These are phyloP conservation scores for Chymomyza fuscimana DNA, from an alignment of 2,888 invertebrate genomes.

Conservation along the genomic window DNA sequence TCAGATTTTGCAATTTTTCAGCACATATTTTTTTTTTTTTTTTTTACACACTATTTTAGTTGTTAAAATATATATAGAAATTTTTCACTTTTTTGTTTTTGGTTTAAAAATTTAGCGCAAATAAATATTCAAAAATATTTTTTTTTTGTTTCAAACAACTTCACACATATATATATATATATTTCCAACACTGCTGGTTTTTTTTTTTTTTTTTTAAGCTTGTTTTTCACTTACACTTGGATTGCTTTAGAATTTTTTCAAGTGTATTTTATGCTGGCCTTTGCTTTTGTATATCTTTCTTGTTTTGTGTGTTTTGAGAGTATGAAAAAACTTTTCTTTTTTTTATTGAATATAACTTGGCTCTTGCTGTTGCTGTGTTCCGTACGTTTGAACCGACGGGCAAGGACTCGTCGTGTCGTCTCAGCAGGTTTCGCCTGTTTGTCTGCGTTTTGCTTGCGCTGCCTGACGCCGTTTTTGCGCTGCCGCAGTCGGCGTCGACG, in stretches of 20 bases:
- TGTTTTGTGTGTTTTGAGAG: too few species aligned
- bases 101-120: slow-evolving; percentile 44
- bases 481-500: slow-evolving; percentile 30
- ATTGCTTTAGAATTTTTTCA: slow-evolving; percentile 36
- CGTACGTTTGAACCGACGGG: slow-evolving; percentile 78
- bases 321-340: slow-evolving; percentile 5
- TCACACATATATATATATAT: not conserved
- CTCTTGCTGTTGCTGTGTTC: slow-evolving; percentile 58
- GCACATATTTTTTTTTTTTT: slow-evolving; percentile 25
- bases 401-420: slow-evolving; percentile 78
- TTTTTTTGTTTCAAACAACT: not conserved
- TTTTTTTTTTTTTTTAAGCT: not conserved
- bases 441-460: slow-evolving; percentile 75
- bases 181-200: not conserved
- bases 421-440: slow-evolving; percentile 78
- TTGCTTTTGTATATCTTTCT: too few species aligned
- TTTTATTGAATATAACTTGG: slow-evolving; percentile 40
- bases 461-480: slow-evolving; percentile 17
- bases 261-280: slow-evolving; percentile 1
- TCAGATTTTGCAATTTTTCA: slow-evolving; percentile 10
- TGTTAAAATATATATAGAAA: slow-evolving; percentile 4
- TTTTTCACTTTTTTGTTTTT: slow-evolving; percentile 27
- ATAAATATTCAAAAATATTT: slow-evolving; percentile 27
- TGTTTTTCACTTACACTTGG: slow-evolving; percentile 31
- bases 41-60: slow-evolving; percentile 8